These are phyloP conservation scores for Dicentrarchus labrax DNA, from an alignment of 2,113 vertebrate species.

Conservation along the genomic window DNA sequence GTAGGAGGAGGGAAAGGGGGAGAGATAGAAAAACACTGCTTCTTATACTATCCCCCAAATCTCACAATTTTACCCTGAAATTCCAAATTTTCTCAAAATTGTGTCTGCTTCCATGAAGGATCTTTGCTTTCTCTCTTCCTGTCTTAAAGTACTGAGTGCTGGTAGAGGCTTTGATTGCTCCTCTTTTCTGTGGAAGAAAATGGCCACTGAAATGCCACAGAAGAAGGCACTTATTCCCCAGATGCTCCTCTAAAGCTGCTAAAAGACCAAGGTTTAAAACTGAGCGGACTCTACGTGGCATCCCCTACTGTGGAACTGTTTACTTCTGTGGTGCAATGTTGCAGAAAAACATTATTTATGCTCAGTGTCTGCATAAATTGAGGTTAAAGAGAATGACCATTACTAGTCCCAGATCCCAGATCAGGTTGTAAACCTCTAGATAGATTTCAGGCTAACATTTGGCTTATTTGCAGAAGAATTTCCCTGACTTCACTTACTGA, in stretches of 20 bases:
- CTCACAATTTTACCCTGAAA: neutral
- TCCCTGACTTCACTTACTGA: constrained; percentile 27
- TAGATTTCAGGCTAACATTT: neutral
- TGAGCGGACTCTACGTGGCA: neutral
- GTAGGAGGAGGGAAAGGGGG: constrained; percentile 14
- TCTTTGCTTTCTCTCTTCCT: neutral
- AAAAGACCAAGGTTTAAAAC: neutral
- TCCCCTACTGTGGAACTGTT: constrained; percentile 6
- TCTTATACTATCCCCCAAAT: constrained; percentile 3
- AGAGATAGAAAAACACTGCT: constrained; percentile 13
- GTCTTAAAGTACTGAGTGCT: neutral
- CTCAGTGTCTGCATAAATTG: neutral
- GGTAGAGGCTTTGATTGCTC: neutral
- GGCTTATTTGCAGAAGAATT: constrained; percentile 8
- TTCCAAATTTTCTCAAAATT: neutral
- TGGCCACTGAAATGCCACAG: neutral
- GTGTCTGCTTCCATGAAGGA: neutral
- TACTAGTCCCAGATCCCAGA: constrained; percentile 12
- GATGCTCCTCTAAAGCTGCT: neutral
- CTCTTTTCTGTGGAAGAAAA: neutral
- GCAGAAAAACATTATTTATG: neutral
- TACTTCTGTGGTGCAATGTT: neutral
- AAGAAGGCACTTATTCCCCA: neutral
- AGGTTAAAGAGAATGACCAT: neutral
- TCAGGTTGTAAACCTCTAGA: constrained; percentile 12